Percentiles rank a stretch among this genome's conserved stretches.
These are phyloP conservation scores for Catagonus wagneri DNA, from an alignment of 2,113 vertebrate species.

Conservation along the genomic window DNA sequence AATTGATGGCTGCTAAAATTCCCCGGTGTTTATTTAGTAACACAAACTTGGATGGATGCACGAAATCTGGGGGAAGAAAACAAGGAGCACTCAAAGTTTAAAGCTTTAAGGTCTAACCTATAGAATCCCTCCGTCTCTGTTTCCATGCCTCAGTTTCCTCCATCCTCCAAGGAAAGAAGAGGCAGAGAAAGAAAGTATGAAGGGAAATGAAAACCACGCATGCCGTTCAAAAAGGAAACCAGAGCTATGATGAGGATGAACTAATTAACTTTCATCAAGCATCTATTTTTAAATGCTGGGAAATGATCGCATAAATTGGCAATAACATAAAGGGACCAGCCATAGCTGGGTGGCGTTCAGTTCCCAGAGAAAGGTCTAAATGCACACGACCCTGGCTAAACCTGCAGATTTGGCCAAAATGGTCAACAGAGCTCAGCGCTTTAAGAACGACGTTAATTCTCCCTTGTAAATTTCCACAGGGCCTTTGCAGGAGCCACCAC, in stretches of 20 bases:
- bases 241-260: not conserved
- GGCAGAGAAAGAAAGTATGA: not conserved
- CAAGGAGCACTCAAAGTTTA: not conserved
- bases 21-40: not conserved
- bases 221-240: slow-evolving; percentile 58
- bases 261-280: slow-evolving; percentile 76
- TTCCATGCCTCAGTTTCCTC: slow-evolving; percentile 77
- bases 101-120: not conserved
- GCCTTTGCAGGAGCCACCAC: slow-evolving; percentile 67
- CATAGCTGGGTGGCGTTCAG: slow-evolving; percentile 9
- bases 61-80: not conserved
- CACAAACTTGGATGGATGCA: not conserved
- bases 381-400: slow-evolving; percentile 58
- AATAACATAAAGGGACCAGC: slow-evolving; percentile 63
- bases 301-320: slow-evolving; percentile 62
- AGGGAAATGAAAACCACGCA: slow-evolving; percentile 64
- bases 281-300: slow-evolving; percentile 67
- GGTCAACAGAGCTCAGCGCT: slow-evolving; percentile 75
- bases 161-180: slow-evolving; percentile 17
- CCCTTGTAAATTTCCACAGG: slow-evolving; percentile 83
- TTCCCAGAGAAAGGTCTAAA: slow-evolving; percentile 66
- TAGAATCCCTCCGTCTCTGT: not conserved
- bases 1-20: not conserved
- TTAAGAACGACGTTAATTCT: slow-evolving; percentile 68
- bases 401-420: slow-evolving; percentile 80